Evolutionary conservation across 2,113 vertebrate species (phyloP), one percentile per base, ranked within the genome.

Genomic region (Lepisosteus osseus): DNA sequence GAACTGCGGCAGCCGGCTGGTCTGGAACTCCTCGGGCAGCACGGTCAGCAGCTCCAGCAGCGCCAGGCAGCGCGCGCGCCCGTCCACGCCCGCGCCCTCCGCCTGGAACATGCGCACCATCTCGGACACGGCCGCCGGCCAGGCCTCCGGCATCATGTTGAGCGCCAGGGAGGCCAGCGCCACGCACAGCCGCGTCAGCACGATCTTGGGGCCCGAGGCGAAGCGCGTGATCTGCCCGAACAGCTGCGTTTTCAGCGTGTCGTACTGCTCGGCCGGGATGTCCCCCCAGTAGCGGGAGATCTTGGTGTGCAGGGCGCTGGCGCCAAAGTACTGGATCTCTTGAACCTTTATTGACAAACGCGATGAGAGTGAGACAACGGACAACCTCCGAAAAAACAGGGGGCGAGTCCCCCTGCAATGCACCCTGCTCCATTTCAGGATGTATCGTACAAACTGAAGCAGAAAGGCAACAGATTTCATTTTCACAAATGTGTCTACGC

Each of bases 271-370:
- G 0, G 94, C 88, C 0, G 98, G 98, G 79, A 99, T 99, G 89
- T 99, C 98, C 0, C 94, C 94, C 98, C 98, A 99, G 84, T 99
- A 98, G 59, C 97, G 95, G 54, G 98, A 99, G 80, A 99, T 99
- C 85, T 99, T 99, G 63, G 96, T 99, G 85, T 99, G 97, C 44
- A 99, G 94, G 3, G 98, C 98, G 0, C 95, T 99, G 59, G 98
- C 98, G 1, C 98, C 97, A 47, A 99, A 99, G 87, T 99, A 99
- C 85, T 99, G 98, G 87, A 99, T 99, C 92, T 99, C 98, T 0
- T 97, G 96, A 68, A 99, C 97, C 91, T 93, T 73, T 4, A 63
- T 5, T 5, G 47, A 51, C 75, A 47, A 51, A 64, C 40, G 4
- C 54, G 0, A 45, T 67, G 74, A 61, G 12, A 73, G 29, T 29